These are phyloP conservation scores for Lampropteryx suffumata DNA, from an alignment of 2,888 invertebrate species.

Conservation along the genomic window DNA sequence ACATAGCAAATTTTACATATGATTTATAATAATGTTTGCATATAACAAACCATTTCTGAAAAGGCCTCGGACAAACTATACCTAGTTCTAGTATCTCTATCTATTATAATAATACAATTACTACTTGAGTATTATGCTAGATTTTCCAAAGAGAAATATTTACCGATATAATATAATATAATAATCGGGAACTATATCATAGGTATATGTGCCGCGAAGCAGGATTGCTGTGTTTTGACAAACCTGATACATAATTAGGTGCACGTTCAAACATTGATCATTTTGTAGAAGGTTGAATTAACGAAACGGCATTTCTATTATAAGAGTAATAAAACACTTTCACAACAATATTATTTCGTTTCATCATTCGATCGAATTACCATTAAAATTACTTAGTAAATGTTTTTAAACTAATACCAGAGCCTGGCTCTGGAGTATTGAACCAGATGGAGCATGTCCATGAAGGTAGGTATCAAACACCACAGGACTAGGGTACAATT, in stretches of 20 bases:
- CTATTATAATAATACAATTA: conserved; percentile 1
- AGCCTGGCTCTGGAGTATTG: conserved; percentile 8
- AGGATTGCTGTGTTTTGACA: too few species aligned
- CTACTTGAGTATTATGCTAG: conserved; percentile 3
- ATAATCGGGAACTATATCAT: neutral
- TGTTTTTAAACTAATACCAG: neutral
- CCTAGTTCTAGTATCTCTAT: neutral
- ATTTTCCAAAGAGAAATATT: neutral
- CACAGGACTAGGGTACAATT: neutral
- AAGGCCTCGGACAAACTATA: conserved; percentile 1
- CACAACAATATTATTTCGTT: conserved; percentile 32
- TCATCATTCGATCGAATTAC: conserved; percentile 33
- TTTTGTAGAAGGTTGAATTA: neutral
- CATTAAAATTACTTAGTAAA: conserved; percentile 1
- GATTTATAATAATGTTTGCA: too few species aligned
- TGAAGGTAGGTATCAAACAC: neutral
- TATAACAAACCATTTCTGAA: neutral
- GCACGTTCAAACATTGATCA: too few species aligned
- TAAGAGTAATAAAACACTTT: neutral
- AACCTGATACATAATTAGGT: too few species aligned
- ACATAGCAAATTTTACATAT: too few species aligned
- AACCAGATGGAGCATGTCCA: neutral
- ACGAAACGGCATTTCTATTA: neutral
- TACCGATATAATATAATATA: too few species aligned
- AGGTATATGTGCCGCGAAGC: too few species aligned